Percentiles rank a stretch among this genome's conserved stretches.
Evolutionary conservation across 2,888 invertebrate species (phyloP).

Genomic region (Loripinus fragilis): DNA sequence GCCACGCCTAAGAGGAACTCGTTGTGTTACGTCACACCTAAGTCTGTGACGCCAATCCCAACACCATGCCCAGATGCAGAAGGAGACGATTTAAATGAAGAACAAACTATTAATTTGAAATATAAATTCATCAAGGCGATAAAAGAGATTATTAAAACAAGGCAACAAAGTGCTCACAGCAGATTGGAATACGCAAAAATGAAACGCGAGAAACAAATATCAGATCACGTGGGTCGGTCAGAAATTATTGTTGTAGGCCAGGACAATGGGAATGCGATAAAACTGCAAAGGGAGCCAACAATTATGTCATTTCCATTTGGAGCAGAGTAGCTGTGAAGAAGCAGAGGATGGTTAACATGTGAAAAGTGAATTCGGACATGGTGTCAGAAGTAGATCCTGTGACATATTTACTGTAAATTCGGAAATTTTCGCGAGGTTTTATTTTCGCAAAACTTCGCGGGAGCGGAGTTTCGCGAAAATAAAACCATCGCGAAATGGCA

Average conservation of each 20-base stretch:
- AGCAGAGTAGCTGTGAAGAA: background rate
- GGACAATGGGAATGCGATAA: background rate
- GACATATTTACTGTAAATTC: background rate
- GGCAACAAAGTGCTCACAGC: background rate
- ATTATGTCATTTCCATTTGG: background rate
- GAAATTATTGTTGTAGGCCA: background rate
- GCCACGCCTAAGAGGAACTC: no score
- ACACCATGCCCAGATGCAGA: background rate
- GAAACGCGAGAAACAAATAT: background rate
- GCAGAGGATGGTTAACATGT: background rate
- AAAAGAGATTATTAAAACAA: background rate
- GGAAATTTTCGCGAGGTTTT: no score
- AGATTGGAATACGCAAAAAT: background rate
- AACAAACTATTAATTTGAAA: background rate
- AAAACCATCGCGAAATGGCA: no score
- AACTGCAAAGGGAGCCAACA: background rate
- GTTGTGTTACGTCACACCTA: background rate
- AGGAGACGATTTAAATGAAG: background rate
- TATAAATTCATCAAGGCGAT: background rate
- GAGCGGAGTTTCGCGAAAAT: no score
- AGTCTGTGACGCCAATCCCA: background rate
- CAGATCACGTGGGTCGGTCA: background rate
- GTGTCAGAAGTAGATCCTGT: background rate
- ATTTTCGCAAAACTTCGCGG: no score
- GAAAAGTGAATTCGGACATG: background rate